Conservation (phyloP, 1,140 invertebrate species). For the Meloidogyne floridensis region DNA sequence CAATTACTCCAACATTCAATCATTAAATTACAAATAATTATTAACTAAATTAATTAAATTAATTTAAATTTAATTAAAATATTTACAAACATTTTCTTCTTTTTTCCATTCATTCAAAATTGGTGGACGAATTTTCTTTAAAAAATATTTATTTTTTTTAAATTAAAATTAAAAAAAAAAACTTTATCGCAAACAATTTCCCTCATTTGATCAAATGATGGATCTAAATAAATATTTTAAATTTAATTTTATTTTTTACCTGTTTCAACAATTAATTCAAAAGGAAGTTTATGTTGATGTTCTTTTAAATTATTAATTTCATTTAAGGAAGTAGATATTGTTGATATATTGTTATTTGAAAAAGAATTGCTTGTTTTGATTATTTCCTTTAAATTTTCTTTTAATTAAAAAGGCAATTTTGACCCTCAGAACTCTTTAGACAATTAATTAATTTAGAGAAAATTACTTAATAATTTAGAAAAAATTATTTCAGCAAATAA, state of each 20-base stretch:
- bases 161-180: background rate
- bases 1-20: constrained; percentile 26
- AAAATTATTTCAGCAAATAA: no score
- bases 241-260: constrained; percentile 12
- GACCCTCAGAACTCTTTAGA: no score
- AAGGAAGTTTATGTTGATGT: constrained; percentile 17
- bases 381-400: no score
- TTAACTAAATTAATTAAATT: background rate
- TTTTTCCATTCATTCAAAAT: constrained; percentile 14
- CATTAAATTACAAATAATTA: constrained; percentile 22
- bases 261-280: constrained; percentile 15
- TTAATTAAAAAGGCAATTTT: no score
- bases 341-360: background rate
- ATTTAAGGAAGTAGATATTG: background rate
- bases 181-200: constrained; percentile 35
- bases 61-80: background rate
- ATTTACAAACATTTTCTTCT: background rate
- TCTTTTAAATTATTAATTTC: background rate
- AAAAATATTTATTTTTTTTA: background rate
- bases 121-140: constrained; percentile 22
- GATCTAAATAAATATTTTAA: constrained; percentile 23
- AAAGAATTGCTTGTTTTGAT: background rate
- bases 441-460: no score
- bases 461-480: no score
- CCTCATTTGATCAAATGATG: constrained; percentile 36